Conservation (phyloP, 2,797 vertebrate species). For the Chrysocyon brachyurus region DNA sequence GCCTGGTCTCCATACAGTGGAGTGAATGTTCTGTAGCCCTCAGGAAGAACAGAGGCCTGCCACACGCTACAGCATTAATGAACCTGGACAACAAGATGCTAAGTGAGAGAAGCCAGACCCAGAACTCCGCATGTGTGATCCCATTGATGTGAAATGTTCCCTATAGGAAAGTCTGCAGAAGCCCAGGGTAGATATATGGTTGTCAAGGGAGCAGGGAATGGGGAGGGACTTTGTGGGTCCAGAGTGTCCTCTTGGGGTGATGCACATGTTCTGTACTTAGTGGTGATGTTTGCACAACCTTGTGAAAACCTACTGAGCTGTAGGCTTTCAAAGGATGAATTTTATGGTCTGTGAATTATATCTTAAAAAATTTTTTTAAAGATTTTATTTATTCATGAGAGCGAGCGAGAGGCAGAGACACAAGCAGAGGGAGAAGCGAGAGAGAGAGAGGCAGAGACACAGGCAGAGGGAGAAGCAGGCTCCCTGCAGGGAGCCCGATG, state of each 20-base stretch:
- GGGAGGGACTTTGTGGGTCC: not conserved
- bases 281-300: not conserved
- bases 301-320: not conserved
- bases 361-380: not conserved
- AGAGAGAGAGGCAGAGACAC: no score
- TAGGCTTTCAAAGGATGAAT: not conserved
- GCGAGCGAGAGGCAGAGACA: no score
- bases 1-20: not conserved
- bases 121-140: not conserved
- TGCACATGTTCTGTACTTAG: not conserved
- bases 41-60: not conserved
- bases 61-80: rapidly evolving
- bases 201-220: rapidly evolving
- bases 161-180: not conserved
- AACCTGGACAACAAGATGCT: not conserved
- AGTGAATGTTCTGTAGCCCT: not conserved
- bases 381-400: no score
- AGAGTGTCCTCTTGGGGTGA: not conserved
- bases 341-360: not conserved
- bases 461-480: no score
- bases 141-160: rapidly evolving
- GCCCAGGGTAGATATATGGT: not conserved
- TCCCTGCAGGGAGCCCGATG: no score
- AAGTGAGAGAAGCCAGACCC: not conserved
- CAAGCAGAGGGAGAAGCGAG: no score